Evolutionary conservation across 1,140 invertebrate species (phyloP).

Genomic region (Octopus bimaculoides): DNA sequence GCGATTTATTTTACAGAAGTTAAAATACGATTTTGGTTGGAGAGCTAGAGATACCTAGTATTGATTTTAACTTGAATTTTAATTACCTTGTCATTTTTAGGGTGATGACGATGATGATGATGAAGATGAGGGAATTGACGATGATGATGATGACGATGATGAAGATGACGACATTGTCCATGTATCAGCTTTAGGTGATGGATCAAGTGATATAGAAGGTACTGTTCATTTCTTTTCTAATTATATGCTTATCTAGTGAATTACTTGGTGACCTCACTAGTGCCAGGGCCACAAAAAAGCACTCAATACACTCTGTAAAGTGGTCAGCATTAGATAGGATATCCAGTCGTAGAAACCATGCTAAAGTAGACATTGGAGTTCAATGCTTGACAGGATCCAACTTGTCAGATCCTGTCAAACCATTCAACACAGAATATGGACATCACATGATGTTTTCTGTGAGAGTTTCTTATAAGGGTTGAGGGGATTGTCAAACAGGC

Average conservation of each 20-base stretch:
- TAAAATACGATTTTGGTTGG: neutral
- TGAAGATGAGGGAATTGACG: conserved; percentile 41
- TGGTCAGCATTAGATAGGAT: too few relatives aligned
- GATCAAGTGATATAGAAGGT: conserved; percentile 23
- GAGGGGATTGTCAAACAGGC: too few relatives aligned
- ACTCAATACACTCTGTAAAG: too few relatives aligned
- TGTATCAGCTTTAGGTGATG: conserved; percentile 34
- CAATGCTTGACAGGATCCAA: too few relatives aligned
- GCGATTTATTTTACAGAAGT: neutral
- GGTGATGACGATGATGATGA: conserved; percentile 49
- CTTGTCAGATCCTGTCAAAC: too few relatives aligned
- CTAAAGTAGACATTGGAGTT: too few relatives aligned
- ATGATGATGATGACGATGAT: conserved; percentile 56
- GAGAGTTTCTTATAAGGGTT: too few relatives aligned
- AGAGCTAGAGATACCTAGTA: neutral
- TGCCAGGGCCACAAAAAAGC: neutral
- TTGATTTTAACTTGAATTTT: neutral
- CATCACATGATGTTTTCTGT: too few relatives aligned
- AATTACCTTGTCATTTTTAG: conserved; percentile 19
- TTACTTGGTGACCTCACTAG: neutral
- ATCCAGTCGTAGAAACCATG: too few relatives aligned
- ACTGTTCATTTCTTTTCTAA: neutral
- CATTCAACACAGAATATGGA: too few relatives aligned
- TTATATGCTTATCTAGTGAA: neutral
- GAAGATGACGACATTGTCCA: conserved; percentile 45